These are phyloP conservation scores for Sinotaia quadrata DNA, from an alignment of 2,888 invertebrate genomes.

Conservation along the genomic window DNA sequence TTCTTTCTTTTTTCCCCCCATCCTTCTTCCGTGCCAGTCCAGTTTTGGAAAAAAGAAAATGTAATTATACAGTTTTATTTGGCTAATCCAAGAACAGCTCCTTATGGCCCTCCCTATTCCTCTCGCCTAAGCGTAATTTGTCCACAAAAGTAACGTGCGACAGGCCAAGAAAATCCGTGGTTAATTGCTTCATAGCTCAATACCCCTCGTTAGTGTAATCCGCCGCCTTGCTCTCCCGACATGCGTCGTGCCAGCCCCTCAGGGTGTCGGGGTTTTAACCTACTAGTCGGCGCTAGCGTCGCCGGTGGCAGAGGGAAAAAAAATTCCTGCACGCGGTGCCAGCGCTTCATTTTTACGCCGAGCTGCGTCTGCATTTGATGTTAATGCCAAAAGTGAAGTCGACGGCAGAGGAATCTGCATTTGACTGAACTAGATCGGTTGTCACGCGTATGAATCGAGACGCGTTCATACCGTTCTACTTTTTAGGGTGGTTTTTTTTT, in stretches of 20 bases:
- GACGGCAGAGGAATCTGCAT: background rate
- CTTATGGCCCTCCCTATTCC: too few relatives aligned
- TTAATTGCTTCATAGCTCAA: conserved; percentile 14
- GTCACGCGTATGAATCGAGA: too few relatives aligned
- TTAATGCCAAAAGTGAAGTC: too few relatives aligned
- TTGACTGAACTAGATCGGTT: background rate
- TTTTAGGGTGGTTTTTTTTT: too few relatives aligned
- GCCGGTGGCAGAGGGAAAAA: background rate
- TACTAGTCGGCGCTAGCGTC: background rate
- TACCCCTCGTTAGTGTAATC: conserved; percentile 8
- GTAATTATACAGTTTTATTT: too few relatives aligned
- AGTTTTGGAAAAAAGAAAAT: too few relatives aligned
- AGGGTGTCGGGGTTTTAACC: background rate
- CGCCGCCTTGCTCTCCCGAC: background rate
- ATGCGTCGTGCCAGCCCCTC: background rate
- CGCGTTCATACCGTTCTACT: too few relatives aligned
- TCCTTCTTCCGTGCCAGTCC: too few relatives aligned
- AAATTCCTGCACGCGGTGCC: background rate
- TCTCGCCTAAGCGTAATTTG: too few relatives aligned
- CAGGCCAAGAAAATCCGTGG: background rate
- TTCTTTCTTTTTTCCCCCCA: too few relatives aligned
- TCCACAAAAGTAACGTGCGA: too few relatives aligned
- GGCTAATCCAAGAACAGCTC: too few relatives aligned
- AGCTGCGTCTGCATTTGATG: background rate
- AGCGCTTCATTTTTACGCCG: background rate